phyloP scores from a whole-genome alignment of 2,888 invertebrate species.

The Aethes cnicana region DNA sequence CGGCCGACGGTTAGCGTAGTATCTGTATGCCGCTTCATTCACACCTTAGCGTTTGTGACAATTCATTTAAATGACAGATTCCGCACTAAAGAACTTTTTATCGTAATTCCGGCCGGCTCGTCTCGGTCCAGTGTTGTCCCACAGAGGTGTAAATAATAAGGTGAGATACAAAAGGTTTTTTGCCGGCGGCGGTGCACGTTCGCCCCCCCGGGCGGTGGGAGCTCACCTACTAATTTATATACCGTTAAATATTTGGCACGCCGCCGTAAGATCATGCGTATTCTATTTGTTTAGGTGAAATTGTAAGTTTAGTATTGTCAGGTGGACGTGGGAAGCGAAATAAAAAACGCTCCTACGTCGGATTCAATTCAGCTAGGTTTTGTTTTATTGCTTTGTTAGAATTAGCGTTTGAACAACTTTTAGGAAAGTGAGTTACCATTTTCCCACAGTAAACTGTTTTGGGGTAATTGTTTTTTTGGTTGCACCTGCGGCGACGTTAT shows the following conservation, averaged over 20 bases:
- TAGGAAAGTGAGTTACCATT: slow-evolving; percentile 16
- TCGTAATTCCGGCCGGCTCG: slow-evolving; percentile 36
- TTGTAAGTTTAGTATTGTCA: slow-evolving; percentile 60
- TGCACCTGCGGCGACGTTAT: slow-evolving; percentile 24
- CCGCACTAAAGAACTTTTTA: slow-evolving; percentile 44
- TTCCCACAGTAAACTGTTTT: slow-evolving; percentile 18
- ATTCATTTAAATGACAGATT: slow-evolving; percentile 38
- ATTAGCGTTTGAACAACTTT: slow-evolving; percentile 38
- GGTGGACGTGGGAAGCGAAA: slow-evolving; percentile 61
- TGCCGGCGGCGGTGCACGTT: slow-evolving; percentile 37
- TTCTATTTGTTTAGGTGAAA: slow-evolving; percentile 68
- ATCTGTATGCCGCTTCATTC: slow-evolving; percentile 17
- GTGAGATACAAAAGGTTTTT: slow-evolving; percentile 53
- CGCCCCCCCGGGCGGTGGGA: slow-evolving; percentile 49
- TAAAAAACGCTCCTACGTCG: slow-evolving; percentile 45
- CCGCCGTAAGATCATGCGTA: slow-evolving; percentile 53
- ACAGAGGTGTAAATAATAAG: slow-evolving; percentile 69
- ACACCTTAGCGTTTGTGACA: slow-evolving; percentile 19
- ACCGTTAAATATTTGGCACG: slow-evolving; percentile 65
- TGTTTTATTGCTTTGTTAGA: slow-evolving; percentile 61
- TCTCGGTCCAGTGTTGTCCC: slow-evolving; percentile 47
- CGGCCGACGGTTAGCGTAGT: slow-evolving; percentile 8
- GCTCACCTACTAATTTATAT: slow-evolving; percentile 50
- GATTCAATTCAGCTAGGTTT: slow-evolving; percentile 56
- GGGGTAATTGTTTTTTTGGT: not conserved